A percentile compares a stretch with the other conserved stretches of the same genome.
These are phyloP conservation scores for Cataglyphis rosenhaueri DNA, from an alignment of 2,888 invertebrate genomes.

Conservation along the genomic window DNA sequence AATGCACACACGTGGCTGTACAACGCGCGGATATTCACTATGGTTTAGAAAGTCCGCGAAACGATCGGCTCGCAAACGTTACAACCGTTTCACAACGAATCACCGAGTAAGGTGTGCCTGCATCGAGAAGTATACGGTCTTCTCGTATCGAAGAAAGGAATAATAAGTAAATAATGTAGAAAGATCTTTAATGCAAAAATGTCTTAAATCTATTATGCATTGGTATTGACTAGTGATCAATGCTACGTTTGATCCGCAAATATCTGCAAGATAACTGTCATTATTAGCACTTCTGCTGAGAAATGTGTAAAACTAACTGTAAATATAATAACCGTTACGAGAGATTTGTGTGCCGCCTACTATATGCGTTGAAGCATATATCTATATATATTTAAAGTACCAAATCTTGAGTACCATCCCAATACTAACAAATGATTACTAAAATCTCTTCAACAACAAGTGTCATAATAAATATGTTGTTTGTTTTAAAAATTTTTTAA, in stretches of 20 bases:
- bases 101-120: conserved; percentile 55
- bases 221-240: not conserved
- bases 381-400: conserved; percentile 2
- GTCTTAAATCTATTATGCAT: conserved; percentile 9
- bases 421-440: not conserved
- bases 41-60: conserved; percentile 72
- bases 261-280: conserved; percentile 17
- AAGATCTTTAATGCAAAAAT: not conserved
- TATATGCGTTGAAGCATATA: conserved; percentile 6
- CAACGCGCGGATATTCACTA: conserved; percentile 55
- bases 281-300: conserved; percentile 43
- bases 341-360: conserved; percentile 40
- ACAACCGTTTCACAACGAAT: conserved; percentile 72
- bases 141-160: not conserved
- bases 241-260: not conserved
- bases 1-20: conserved; percentile 63
- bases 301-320: conserved; percentile 44
- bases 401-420: not conserved
- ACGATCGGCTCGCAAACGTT: conserved; percentile 70
- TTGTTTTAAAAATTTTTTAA: no score
- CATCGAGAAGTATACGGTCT: conserved; percentile 46
- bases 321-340: conserved; percentile 44
- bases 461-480: not conserved
- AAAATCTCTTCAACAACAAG: not conserved
- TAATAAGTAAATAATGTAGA: conserved; percentile 13